Conservation (phyloP, 2,888 invertebrate species). For the Drosophila fungiperda region DNA sequence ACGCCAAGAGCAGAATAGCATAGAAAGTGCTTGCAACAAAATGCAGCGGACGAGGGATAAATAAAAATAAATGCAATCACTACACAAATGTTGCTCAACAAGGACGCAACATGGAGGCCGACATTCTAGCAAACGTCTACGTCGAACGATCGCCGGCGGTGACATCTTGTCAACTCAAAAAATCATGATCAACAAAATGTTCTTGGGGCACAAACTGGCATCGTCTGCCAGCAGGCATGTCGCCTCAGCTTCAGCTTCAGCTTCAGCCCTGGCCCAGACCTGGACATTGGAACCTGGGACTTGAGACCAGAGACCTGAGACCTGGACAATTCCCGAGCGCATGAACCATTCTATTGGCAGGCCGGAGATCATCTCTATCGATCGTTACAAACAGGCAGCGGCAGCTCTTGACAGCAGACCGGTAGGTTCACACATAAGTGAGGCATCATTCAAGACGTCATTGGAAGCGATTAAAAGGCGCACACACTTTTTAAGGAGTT, state of each 20-base stretch:
- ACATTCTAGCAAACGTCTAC: slow-evolving; percentile 65
- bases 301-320: slow-evolving; percentile 4
- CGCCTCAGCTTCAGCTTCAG: background rate
- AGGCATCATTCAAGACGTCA: slow-evolving; percentile 78
- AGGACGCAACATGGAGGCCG: slow-evolving; percentile 74
- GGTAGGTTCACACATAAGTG: slow-evolving; percentile 80
- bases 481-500: slow-evolving; percentile 69
- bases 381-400: slow-evolving; percentile 74
- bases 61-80: slow-evolving; percentile 22
- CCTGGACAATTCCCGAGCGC: slow-evolving; percentile 38
- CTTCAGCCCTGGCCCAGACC: slow-evolving; percentile 14
- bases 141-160: slow-evolving; percentile 66
- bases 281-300: background rate
- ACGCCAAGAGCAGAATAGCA: slow-evolving; percentile 38
- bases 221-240: slow-evolving; percentile 14
- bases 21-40: slow-evolving; percentile 67
- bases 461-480: slow-evolving; percentile 73
- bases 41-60: slow-evolving; percentile 9
- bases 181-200: slow-evolving; percentile 81
- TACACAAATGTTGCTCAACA: slow-evolving; percentile 71
- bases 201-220: slow-evolving; percentile 19
- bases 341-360: slow-evolving; percentile 71
- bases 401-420: slow-evolving; percentile 77
- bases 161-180: slow-evolving; percentile 80
- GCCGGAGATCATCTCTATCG: slow-evolving; percentile 73